Base-by-base conservation (phyloP, 2,113 vertebrate species). In the Caranx ignobilis region DNA sequence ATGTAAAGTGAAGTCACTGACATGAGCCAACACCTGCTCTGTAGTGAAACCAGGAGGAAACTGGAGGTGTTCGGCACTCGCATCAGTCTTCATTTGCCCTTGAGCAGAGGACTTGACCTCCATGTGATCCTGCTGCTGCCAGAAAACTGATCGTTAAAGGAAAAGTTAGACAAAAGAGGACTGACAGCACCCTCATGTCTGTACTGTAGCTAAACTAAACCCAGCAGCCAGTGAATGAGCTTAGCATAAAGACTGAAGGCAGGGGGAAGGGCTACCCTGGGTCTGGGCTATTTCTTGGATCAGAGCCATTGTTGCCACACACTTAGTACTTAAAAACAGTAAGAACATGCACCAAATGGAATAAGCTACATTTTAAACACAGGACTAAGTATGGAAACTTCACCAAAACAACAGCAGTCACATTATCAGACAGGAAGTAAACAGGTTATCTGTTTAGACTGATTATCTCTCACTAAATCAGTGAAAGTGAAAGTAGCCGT, bases 1-100 rank as follows among this genome's bases (percentile, higher is more conserved):
- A 62, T 35, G 69, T 19, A 47, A 61, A 39, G 54, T 32, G 57
- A 81, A 68, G 66, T 74, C 43, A 35, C 19, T 3, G 43, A 67
- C 43, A 10, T 5, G 39, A 62, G 41, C 59, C 35, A 21, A 21
- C 77, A 83, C 31, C 81, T 75, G 75, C 35, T 61, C 37, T 39
- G 19, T 8, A 32, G 47, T 43, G 59, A 75, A 34, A 84, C 74
- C 71, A 63, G 61, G 48, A 71, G 19, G 43, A 26, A 55, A 2
- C 45, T 45, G 45, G 67, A 52, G 55, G 55, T 16, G 34, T 8
- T 31, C 32, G 10, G 47, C n/a, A 48, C 56, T 69, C 45, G 55
- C 60, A 35, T 2, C 12, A 34, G 66, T 21, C 26, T 15, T 13
- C 18, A 13, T 32, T n/a, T 55, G 66, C 16, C 47, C 64, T 12